These are phyloP conservation scores for Lacerta viridis DNA, from an alignment of 2,797 vertebrate species.

Conservation along the genomic window DNA sequence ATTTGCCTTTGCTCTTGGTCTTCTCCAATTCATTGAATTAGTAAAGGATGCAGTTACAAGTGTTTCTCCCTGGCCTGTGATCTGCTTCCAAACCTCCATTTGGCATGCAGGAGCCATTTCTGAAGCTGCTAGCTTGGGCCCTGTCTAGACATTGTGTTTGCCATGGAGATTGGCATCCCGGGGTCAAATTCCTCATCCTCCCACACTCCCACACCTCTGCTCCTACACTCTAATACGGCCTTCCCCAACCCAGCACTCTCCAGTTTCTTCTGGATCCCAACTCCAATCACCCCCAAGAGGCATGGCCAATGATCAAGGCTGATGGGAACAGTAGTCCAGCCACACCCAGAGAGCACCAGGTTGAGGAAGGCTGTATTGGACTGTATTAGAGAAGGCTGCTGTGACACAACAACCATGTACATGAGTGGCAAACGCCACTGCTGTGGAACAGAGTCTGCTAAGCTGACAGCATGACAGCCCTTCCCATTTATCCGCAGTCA, in stretches of 20 bases:
- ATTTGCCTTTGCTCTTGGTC: conserved; percentile 22
- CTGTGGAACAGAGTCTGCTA: no score
- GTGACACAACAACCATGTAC: no score
- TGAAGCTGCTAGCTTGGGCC: neutral
- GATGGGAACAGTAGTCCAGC: neutral
- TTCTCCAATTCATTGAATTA: neutral
- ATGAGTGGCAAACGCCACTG: no score
- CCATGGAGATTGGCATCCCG: neutral
- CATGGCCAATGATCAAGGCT: neutral
- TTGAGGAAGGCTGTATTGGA: neutral
- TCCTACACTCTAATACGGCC: neutral
- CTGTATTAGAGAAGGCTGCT: no score
- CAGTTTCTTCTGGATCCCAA: neutral
- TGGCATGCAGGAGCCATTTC: rapidly evolving
- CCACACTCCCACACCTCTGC: no score
- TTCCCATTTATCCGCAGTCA: no score
- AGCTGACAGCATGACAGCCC: no score
- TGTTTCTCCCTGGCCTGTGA: conserved; percentile 24
- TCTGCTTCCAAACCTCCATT: neutral
- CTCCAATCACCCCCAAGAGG: neutral
- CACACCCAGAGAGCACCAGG: neutral
- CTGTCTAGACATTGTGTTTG: conserved; percentile 10
- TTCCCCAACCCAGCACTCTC: neutral
- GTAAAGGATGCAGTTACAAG: conserved; percentile 40
- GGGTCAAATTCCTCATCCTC: neutral